These are phyloP conservation scores for Stenurella melanura DNA, from an alignment of 2,888 invertebrate species.

Conservation along the genomic window DNA sequence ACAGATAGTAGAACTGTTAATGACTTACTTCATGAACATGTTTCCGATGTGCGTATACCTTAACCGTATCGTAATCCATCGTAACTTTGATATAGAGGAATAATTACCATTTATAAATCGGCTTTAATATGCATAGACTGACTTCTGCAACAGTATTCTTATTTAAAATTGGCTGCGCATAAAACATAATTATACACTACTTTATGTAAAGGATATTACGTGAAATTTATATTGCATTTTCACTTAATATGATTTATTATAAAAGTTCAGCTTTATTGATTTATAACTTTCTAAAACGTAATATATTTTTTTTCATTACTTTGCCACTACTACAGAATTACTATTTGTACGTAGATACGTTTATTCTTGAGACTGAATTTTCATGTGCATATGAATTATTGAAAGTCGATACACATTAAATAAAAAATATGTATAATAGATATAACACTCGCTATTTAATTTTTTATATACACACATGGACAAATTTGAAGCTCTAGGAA, in stretches of 20 bases:
- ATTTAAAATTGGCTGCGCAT: not conserved
- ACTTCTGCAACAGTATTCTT: not conserved
- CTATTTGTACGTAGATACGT: not conserved
- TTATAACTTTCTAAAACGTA: not conserved
- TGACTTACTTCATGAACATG: not conserved
- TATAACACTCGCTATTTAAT: too few species aligned
- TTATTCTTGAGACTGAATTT: too few species aligned
- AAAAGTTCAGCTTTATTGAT: constrained; percentile 18
- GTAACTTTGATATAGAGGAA: not conserved
- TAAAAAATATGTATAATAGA: too few species aligned
- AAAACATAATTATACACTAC: not conserved
- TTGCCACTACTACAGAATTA: not conserved
- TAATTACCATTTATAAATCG: constrained; percentile 5
- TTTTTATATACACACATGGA: too few species aligned
- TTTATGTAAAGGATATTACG: constrained; percentile 1
- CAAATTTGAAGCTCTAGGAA: too few species aligned
- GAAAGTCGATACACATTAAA: too few species aligned
- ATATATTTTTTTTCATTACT: not conserved
- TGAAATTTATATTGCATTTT: constrained; percentile 3
- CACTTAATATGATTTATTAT: constrained; percentile 16
- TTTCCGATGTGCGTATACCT: not conserved
- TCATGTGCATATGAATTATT: too few species aligned
- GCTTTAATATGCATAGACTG: not conserved
- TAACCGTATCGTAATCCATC: not conserved
- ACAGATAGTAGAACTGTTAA: not conserved